Percentiles rank a stretch among this genome's conserved stretches.
Evolutionary conservation across 2,888 invertebrate species (phyloP).

Genomic region (Therioaphis trifolii): DNA sequence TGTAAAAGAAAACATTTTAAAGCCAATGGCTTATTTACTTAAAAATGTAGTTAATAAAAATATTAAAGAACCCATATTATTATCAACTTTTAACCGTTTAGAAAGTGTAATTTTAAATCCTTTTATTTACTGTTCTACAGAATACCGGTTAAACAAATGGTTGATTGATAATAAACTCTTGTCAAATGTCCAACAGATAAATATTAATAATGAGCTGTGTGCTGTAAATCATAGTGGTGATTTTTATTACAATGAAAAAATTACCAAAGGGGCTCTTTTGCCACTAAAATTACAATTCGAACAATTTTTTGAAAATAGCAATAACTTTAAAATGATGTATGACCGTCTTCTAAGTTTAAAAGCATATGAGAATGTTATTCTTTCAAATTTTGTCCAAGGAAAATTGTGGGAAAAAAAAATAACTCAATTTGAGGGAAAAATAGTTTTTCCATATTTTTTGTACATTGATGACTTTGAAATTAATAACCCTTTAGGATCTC

Average conservation of each 20-base stretch:
- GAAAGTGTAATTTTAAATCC: not conserved
- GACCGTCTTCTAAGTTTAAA: not conserved
- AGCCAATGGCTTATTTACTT: not conserved
- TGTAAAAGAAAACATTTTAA: slow-evolving; percentile 4
- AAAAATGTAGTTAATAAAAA: slow-evolving; percentile 3
- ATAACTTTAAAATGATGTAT: not conserved
- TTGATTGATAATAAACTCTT: too few species aligned
- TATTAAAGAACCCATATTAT: slow-evolving; percentile 5
- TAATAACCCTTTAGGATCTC: not conserved
- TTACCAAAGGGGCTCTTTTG: not conserved
- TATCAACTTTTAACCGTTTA: slow-evolving; percentile 8
- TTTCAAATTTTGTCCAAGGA: slow-evolving; percentile 24
- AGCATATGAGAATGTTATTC: not conserved
- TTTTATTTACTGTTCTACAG: slow-evolving; percentile 5
- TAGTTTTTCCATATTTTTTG: slow-evolving; percentile 19
- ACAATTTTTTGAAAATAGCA: slow-evolving; percentile 8
- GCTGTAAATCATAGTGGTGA: not conserved
- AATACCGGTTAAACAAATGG: slow-evolving; percentile 8
- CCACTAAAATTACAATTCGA: slow-evolving; percentile 10
- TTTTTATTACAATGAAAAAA: not conserved
- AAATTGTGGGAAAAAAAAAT: slow-evolving; percentile 11
- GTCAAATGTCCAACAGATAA: too few species aligned
- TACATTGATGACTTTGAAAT: slow-evolving; percentile 18
- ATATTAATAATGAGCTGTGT: not conserved
- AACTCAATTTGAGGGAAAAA: not conserved